phyloP scores from a whole-genome alignment of 2,888 invertebrate species.

The Abrostola triplasia region DNA sequence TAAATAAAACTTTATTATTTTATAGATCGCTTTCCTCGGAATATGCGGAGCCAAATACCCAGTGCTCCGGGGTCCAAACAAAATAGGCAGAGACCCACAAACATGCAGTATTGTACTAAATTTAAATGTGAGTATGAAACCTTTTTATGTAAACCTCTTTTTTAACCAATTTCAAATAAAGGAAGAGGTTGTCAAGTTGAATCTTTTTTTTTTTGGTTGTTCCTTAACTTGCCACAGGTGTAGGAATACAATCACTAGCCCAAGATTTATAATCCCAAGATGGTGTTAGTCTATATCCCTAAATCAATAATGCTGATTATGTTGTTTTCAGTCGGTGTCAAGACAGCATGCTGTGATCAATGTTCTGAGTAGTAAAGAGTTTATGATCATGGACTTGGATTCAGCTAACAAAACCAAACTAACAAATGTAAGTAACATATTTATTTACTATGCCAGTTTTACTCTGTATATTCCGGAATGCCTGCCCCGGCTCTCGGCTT shows the following conservation, averaged over 20 bases:
- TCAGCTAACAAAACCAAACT: constrained; percentile 82
- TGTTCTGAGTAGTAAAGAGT: constrained; percentile 71
- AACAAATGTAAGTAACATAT: constrained; percentile 78
- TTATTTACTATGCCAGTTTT: too few species aligned
- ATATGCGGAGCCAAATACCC: constrained; percentile 80
- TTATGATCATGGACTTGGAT: constrained; percentile 82
- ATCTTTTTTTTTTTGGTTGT: too few species aligned
- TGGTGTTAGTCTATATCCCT: too few species aligned
- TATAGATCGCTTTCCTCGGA: constrained; percentile 81
- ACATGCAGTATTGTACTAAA: constrained; percentile 78
- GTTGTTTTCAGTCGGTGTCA: constrained; percentile 78
- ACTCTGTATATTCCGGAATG: too few species aligned
- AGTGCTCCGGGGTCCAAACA: constrained; percentile 78
- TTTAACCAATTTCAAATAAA: too few species aligned
- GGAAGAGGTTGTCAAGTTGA: too few species aligned
- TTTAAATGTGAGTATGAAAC: constrained; percentile 74
- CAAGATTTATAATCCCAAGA: too few species aligned
- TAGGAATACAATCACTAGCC: too few species aligned
- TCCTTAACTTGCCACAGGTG: too few species aligned
- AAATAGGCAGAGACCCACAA: constrained; percentile 80
- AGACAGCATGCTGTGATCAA: constrained; percentile 85
- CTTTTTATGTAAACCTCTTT: too few species aligned
- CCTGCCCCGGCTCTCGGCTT: too few species aligned
- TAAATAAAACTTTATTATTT: constrained; percentile 23
- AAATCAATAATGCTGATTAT: not conserved